Conservation (phyloP, 2,797 vertebrate genomes). For the Eulemur rubriventer region DNA sequence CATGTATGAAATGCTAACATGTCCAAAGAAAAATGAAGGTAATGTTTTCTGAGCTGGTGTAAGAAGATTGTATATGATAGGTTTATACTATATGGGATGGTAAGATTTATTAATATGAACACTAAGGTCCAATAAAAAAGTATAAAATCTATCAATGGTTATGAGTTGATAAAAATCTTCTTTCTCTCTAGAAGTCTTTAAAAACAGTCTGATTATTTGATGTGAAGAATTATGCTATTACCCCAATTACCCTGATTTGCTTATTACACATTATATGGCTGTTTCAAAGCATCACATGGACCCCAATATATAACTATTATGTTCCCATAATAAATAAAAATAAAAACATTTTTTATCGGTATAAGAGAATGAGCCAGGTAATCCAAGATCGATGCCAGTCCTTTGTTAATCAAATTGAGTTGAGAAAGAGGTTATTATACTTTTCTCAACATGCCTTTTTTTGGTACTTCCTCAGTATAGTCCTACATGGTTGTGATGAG, state of each 20-base stretch:
- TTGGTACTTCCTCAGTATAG: not conserved
- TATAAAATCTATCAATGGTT: not conserved
- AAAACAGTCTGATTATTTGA: not conserved
- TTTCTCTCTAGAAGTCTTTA: conserved; percentile 12
- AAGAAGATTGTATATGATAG: not conserved
- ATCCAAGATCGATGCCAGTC: not conserved
- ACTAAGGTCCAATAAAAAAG: not conserved
- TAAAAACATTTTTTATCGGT: not conserved
- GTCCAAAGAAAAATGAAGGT: not conserved
- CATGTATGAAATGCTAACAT: not conserved
- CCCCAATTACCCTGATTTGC: not conserved
- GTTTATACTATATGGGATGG: not conserved
- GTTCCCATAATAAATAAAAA: not conserved
- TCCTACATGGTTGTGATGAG: not conserved
- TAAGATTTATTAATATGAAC: not conserved
- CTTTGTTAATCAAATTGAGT: not conserved
- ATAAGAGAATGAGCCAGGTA: not conserved
- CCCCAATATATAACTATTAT: not conserved
- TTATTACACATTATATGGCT: not conserved
- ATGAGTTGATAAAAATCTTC: not conserved
- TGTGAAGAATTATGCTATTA: not conserved
- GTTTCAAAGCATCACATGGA: not conserved
- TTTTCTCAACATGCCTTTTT: not conserved
- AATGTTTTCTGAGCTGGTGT: not conserved
- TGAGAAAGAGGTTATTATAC: not conserved